Evolutionary conservation across 2,113 vertebrate genomes (phyloP).

Genomic region (Noctilio leporinus): DNA sequence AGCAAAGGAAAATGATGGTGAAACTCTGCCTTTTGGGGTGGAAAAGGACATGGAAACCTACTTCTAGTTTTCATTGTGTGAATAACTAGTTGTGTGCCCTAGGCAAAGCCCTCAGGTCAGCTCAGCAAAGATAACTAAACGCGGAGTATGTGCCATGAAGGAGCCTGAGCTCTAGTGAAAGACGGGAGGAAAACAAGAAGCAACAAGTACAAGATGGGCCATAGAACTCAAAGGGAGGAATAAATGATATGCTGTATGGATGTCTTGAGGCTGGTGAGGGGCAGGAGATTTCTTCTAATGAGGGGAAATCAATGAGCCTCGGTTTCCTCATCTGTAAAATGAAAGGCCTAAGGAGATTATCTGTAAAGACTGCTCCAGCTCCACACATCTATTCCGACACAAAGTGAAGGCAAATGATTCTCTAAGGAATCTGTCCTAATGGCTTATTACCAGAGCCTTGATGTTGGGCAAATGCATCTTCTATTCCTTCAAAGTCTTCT

Average conservation of each 20-base stretch:
- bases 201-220: background rate
- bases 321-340: background rate
- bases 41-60: background rate
- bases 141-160: background rate
- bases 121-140: background rate
- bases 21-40: background rate
- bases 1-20: background rate
- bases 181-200: background rate
- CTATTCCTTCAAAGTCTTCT: constrained; percentile 43
- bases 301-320: background rate
- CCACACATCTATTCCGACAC: background rate
- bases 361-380: background rate
- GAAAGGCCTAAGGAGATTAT: background rate
- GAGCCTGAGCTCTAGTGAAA: background rate
- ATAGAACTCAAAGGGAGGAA: background rate
- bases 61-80: background rate
- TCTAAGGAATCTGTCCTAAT: background rate
- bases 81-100: background rate
- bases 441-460: constrained; percentile 7
- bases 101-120: background rate
- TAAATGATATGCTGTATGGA: background rate
- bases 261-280: background rate
- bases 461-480: constrained; percentile 19
- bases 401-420: background rate
- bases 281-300: background rate